A percentile compares a stretch with the other conserved stretches of the same genome.
Evolutionary conservation across 2,113 vertebrate genomes (phyloP).

Genomic region (Sturnira hondurensis): DNA sequence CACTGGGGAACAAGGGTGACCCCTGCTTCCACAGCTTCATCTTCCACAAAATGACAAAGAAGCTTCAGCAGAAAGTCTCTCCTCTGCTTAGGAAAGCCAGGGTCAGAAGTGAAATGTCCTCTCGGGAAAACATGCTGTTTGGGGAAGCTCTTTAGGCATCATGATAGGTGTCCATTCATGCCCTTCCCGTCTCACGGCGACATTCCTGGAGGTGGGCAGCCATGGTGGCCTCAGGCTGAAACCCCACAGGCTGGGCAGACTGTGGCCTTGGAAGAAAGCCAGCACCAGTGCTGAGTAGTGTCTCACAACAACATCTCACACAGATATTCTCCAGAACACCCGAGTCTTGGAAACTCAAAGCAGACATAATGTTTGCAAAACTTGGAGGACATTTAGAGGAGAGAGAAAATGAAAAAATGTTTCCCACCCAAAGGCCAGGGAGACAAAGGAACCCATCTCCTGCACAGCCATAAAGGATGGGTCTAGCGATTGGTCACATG

Average conservation of each 20-base stretch:
- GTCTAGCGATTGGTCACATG: background rate
- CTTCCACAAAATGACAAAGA: background rate
- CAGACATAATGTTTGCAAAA: background rate
- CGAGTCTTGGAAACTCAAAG: constrained; percentile 28
- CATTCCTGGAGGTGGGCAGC: background rate
- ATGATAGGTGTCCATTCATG: background rate
- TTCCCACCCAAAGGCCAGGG: background rate
- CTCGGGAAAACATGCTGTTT: background rate
- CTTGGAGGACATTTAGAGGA: constrained; percentile 32
- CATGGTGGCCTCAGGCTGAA: background rate
- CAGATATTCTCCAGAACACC: constrained; percentile 2
- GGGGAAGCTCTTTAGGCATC: background rate
- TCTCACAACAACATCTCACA: background rate
- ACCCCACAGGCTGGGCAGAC: background rate
- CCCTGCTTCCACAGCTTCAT: background rate
- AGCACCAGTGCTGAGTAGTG: background rate
- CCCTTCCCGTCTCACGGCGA: background rate
- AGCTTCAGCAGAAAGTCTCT: background rate
- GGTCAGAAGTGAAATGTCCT: background rate
- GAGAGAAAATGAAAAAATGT: constrained; percentile 6
- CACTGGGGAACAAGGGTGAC: background rate
- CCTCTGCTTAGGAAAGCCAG: background rate
- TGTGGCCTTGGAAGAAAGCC: background rate
- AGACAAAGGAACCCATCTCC: background rate
- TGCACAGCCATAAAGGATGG: background rate